These are phyloP conservation scores for Muscina levida DNA, from an alignment of 2,888 invertebrate genomes.

Conservation along the genomic window DNA sequence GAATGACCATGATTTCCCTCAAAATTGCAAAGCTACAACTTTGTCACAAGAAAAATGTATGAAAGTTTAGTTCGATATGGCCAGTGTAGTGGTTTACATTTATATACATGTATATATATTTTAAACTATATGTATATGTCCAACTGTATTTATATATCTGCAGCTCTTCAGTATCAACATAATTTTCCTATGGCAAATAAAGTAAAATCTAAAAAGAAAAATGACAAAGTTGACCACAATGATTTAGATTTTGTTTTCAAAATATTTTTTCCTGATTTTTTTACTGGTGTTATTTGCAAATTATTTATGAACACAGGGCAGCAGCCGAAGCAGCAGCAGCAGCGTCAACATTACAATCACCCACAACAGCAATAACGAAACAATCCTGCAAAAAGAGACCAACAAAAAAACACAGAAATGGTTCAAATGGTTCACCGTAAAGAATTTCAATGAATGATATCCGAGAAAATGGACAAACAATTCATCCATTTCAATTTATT, in stretches of 20 bases:
- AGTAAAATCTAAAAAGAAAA: slow-evolving; percentile 44
- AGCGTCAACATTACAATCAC: slow-evolving; percentile 13
- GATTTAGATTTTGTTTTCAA: slow-evolving; percentile 61
- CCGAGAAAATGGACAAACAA: slow-evolving; percentile 35
- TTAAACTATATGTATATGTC: too few species aligned
- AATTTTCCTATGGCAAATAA: slow-evolving; percentile 22
- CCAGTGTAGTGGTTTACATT: too few species aligned
- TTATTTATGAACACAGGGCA: slow-evolving; percentile 57
- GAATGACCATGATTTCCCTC: slow-evolving; percentile 30
- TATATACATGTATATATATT: too few species aligned
- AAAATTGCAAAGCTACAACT: slow-evolving; percentile 12
- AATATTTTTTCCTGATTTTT: slow-evolving; percentile 28
- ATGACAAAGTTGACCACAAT: slow-evolving; percentile 62
- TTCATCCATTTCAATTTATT: slow-evolving; percentile 65
- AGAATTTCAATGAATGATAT: slow-evolving; percentile 39
- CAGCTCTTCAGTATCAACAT: background rate
- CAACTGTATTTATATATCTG: too few species aligned
- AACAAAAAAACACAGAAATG: too few species aligned
- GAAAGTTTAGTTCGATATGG: too few species aligned
- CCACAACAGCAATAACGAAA: slow-evolving; percentile 36
- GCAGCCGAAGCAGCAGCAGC: slow-evolving; percentile 28
- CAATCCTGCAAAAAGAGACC: slow-evolving; percentile 1
- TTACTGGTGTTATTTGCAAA: slow-evolving; percentile 52
- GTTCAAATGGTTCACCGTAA: slow-evolving; percentile 5
- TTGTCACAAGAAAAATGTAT: background rate